Evolutionary conservation across 2,113 vertebrate species (phyloP).

Genomic region (Choloepus hoffmanni): DNA sequence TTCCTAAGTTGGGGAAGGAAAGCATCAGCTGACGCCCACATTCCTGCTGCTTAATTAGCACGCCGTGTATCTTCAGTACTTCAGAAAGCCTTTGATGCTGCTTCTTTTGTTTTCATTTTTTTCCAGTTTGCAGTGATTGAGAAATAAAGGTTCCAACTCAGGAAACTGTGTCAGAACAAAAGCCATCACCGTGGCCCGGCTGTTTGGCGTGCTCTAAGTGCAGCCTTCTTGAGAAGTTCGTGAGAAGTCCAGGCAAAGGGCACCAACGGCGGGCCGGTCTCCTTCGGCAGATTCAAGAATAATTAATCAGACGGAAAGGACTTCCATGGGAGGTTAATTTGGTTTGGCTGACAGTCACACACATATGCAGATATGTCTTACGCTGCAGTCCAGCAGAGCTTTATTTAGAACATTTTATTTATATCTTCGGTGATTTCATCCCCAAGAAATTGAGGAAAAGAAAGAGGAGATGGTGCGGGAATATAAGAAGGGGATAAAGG

Average conservation of each 20-base stretch:
- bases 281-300: constrained; percentile 81
- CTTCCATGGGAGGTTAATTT: constrained; percentile 85
- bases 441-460: constrained; percentile 75
- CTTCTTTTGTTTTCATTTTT: constrained; percentile 40
- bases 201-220: background rate
- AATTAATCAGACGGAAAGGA: constrained; percentile 85
- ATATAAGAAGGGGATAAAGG: background rate
- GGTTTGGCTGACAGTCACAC: constrained; percentile 86
- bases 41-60: background rate
- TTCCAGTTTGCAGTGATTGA: constrained; percentile 53
- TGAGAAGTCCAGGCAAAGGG: constrained; percentile 47
- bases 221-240: constrained; percentile 53
- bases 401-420: constrained; percentile 89
- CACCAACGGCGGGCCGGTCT: constrained; percentile 72
- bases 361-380: constrained; percentile 79
- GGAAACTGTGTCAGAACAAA: background rate
- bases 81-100: background rate
- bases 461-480: constrained; percentile 65
- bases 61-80: background rate
- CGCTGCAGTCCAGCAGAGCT: constrained; percentile 80
- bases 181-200: background rate
- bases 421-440: constrained; percentile 86
- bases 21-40: background rate
- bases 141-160: constrained; percentile 55
- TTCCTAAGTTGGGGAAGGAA: background rate